A percentile compares a stretch with the other conserved stretches of the same genome.
Evolutionary conservation across 2,888 invertebrate genomes (phyloP).

Genomic region (Didymodactylos carnosus): DNA sequence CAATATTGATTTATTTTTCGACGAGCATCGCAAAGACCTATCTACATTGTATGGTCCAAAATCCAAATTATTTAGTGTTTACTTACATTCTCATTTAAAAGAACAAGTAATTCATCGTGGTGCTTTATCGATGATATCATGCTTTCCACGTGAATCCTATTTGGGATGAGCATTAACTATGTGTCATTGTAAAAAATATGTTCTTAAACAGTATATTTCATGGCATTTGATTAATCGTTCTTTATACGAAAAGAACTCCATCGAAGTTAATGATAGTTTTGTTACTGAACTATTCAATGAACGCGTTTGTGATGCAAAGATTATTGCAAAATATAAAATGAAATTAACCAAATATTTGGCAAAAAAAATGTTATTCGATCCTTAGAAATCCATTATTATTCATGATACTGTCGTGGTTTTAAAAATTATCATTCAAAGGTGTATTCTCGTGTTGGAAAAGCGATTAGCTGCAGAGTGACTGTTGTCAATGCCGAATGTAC

Average conservation of each 20-base stretch:
- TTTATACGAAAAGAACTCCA: too few relatives aligned
- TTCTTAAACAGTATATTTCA: not conserved
- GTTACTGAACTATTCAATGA: too few relatives aligned
- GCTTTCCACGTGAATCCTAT: not conserved
- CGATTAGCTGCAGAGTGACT: not conserved
- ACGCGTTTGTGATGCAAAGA: too few relatives aligned
- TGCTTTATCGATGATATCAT: not conserved
- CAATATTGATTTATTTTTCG: not conserved
- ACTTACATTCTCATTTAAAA: not conserved
- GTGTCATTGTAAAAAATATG: not conserved
- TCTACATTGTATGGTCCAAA: not conserved
- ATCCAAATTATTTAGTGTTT: not conserved
- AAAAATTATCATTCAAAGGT: too few relatives aligned
- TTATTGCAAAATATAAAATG: too few relatives aligned
- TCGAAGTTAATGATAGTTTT: too few relatives aligned
- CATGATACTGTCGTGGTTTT: too few relatives aligned
- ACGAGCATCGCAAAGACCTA: not conserved
- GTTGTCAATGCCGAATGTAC: not conserved
- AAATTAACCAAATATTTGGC: too few relatives aligned
- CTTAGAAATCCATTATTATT: too few relatives aligned
- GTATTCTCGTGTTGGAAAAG: not conserved
- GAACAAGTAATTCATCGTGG: not conserved
- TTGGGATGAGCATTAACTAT: not conserved
- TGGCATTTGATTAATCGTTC: not conserved
- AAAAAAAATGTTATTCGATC: too few relatives aligned